Base-by-base conservation (phyloP, 2,797 vertebrate genomes). In the Coregonus suidteri region DNA sequence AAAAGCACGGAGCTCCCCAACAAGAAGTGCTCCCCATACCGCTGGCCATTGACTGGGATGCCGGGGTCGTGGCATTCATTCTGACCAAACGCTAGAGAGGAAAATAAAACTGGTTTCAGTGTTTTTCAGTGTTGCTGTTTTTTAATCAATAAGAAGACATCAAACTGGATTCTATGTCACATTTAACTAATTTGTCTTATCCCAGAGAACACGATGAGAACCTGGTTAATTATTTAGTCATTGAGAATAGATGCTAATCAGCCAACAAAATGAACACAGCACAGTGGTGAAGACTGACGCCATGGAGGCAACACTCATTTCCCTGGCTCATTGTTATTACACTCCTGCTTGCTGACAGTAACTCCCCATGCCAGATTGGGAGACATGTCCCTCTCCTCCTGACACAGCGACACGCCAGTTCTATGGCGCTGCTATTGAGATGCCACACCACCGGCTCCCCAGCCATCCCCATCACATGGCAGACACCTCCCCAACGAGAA, bases 51-150 rank as follows among this genome's bases (percentile, higher is more conserved):
- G 77, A 98, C 94, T 25, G 98, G 98, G 78, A 99, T 96, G 6
- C 98, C 98, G 1, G 98, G 98, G 86, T 99, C 98, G 0, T 99
- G 98, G 72, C 98, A 99, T 80, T 99, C 98, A 64, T 99, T 99
- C 79, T 99, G 98, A 81, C 98, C 98, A 87, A 99, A 99, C 0
- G 98, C 98, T 99, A 79, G 47, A 13, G 53, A 47, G 66, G 9
- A 20, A 66, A 25, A 34, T 4, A 76, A 6, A 47, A 13, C n/a
- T 25, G 59, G 25, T 25, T 25, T 64, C 59, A 25, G 59, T 11
- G 59, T 25, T 25, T 25, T 64, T 25, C 18, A 20, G 41, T 47
- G 41, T 47, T n/a, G 18, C 6, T 4, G n/a, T 62, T 62, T 25
- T n/a, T 25, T 20, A 62, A 25, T 62, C 59, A 64, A 64, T 64